A percentile compares a stretch with the other conserved stretches of the same genome.
Evolutionary conservation across 1,140 invertebrate species (phyloP).

Genomic region (Drosophila sechellia): DNA sequence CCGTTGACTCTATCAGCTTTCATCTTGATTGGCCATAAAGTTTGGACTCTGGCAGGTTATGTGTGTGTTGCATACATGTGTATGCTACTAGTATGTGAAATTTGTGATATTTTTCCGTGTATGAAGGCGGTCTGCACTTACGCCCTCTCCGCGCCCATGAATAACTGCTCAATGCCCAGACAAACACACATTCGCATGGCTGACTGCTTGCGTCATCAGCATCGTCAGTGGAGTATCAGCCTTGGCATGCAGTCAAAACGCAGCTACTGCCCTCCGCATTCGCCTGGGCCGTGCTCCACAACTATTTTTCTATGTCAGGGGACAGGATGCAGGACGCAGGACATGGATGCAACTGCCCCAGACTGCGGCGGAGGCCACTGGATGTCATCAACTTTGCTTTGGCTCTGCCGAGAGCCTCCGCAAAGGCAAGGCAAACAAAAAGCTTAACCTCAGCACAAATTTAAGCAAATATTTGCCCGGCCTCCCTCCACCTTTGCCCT

Average conservation of each 20-base stretch:
- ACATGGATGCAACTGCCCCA: slow-evolving; percentile 35
- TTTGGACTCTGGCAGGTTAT: slow-evolving; percentile 24
- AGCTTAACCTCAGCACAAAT: slow-evolving; percentile 83
- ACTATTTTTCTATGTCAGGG: slow-evolving; percentile 80
- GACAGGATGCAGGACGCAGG: slow-evolving; percentile 20
- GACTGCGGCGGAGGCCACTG: slow-evolving; percentile 61
- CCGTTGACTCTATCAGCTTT: slow-evolving; percentile 27
- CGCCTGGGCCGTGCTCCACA: slow-evolving; percentile 40
- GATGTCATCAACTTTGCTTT: slow-evolving; percentile 64
- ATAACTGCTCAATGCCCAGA: slow-evolving; percentile 53
- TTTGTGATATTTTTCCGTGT: slow-evolving; percentile 27
- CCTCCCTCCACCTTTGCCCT: slow-evolving; percentile 5
- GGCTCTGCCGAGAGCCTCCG: slow-evolving; percentile 20
- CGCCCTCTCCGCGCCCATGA: slow-evolving; percentile 6
- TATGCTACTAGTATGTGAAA: neutral
- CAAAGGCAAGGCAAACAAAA: slow-evolving; percentile 71
- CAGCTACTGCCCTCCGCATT: slow-evolving; percentile 41
- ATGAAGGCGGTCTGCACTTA: slow-evolving; percentile 28
- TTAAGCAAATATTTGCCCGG: slow-evolving; percentile 80
- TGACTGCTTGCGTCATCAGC: slow-evolving; percentile 77
- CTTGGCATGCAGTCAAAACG: slow-evolving; percentile 82
- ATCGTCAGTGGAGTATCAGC: slow-evolving; percentile 64
- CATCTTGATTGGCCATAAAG: slow-evolving; percentile 42
- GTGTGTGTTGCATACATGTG: neutral
- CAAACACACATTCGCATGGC: slow-evolving; percentile 33